Evolutionary conservation across 2,888 invertebrate genomes (phyloP).

Genomic region (Allygus modestus): DNA sequence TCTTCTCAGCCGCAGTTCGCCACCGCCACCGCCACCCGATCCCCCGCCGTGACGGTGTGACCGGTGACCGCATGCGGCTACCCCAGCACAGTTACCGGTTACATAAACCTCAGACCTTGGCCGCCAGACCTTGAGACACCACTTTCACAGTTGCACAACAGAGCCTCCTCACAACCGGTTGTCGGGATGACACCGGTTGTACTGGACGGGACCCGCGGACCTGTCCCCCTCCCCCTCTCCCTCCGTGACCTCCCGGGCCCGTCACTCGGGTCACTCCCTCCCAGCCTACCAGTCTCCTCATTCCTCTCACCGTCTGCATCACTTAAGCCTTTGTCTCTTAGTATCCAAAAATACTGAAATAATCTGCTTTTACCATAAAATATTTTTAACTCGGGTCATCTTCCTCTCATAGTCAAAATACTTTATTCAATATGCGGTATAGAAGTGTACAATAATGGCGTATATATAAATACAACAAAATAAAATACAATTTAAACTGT

Average conservation of each 20-base stretch:
- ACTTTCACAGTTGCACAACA: slow-evolving; percentile 59
- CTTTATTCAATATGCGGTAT: too few relatives aligned
- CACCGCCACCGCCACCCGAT: neutral
- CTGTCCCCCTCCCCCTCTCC: neutral
- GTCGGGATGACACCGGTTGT: slow-evolving; percentile 44
- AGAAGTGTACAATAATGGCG: too few relatives aligned
- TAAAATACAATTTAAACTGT: too few relatives aligned
- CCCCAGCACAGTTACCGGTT: slow-evolving; percentile 41
- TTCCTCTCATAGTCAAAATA: too few relatives aligned
- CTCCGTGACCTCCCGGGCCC: neutral
- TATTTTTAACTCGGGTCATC: too few relatives aligned
- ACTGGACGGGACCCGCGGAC: too few relatives aligned
- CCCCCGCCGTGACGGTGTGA: neutral
- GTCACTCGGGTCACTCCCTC: neutral
- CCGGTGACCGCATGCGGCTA: neutral
- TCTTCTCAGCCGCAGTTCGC: neutral
- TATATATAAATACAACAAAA: too few relatives aligned
- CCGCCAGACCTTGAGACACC: slow-evolving; percentile 55
- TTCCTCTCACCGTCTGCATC: neutral
- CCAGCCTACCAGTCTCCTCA: neutral
- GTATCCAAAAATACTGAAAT: too few relatives aligned
- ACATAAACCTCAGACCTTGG: slow-evolving; percentile 50
- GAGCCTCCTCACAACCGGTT: neutral
- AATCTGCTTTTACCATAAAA: too few relatives aligned
- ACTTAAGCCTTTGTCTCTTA: neutral